Percentiles rank a stretch among this genome's conserved stretches.
Evolutionary conservation across 2,113 vertebrate genomes (phyloP).

Genomic region (Chloropsis cyanopogon): DNA sequence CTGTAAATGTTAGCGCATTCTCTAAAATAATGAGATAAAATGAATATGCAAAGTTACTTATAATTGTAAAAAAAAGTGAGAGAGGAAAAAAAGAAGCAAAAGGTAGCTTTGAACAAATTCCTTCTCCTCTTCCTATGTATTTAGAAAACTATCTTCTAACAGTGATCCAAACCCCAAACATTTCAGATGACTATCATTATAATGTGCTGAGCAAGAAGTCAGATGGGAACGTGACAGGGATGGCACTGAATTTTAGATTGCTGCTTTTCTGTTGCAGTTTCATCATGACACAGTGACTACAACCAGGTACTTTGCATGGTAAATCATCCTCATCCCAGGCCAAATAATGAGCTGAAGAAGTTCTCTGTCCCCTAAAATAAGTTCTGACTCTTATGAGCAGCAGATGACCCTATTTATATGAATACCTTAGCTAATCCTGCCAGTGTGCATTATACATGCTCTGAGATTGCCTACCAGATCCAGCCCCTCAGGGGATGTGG

Average conservation of each 20-base stretch:
- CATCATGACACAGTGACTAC: not conserved
- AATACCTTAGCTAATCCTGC: not conserved
- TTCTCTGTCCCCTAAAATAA: not conserved
- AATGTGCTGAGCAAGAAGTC: not conserved
- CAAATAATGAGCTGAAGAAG: not conserved
- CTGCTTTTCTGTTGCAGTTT: not conserved
- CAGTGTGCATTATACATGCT: not conserved
- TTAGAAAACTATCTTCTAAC: not conserved
- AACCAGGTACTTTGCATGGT: not conserved
- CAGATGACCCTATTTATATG: not conserved
- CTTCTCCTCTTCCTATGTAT: not conserved
- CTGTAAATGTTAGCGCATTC: slow-evolving; percentile 65
- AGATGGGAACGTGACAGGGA: not conserved
- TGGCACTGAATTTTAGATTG: not conserved
- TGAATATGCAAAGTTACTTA: not conserved
- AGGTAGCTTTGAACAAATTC: not conserved
- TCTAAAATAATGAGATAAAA: slow-evolving; percentile 49
- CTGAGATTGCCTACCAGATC: slow-evolving; percentile 50
- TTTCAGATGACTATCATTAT: not conserved
- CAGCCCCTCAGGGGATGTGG: slow-evolving; percentile 37
- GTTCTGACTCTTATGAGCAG: not conserved
- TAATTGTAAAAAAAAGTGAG: not conserved
- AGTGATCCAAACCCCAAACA: not conserved
- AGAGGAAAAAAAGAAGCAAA: not conserved
- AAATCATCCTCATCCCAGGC: not conserved